Evolutionary conservation across 2,797 vertebrate genomes (phyloP), one percentile per base, ranked within the genome.

Genomic region (Anas bernieri): DNA sequence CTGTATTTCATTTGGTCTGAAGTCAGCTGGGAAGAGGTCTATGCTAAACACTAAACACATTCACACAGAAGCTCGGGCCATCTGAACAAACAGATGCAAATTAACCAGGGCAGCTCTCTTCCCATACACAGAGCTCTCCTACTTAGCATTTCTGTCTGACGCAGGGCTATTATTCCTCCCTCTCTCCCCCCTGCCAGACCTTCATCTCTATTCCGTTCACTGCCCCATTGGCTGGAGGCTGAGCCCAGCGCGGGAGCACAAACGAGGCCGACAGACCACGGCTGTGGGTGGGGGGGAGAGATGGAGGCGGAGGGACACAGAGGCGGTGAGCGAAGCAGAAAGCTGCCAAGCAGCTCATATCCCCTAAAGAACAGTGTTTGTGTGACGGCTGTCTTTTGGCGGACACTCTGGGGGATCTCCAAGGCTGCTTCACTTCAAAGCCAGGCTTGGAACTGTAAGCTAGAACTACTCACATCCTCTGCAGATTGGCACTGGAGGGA

Each of bases 211-310:
- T 37, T 55, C 33, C 0, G 7, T 41, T 58, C 0, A 0, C 83
- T 30, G 50, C 25, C 62, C 63, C 56, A 26, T 22, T 21, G 63
- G 64, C 26, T 50, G 56, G 26, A 45, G 41, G 35, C 1, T 62
- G 52, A 8, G 22, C 50, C 6, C 69, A 43, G n/a, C 11, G 5
- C 20, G 18, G 56, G 50, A 62, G 55, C 41, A 35, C 43, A 46
- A 5, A 5, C 6, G 6, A 8, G 48, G 46, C 69, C 58, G 37
- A 28, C 0, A 8, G 67, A 33, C 17, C 59, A 25, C 3, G 1
- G 5, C 28, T n/a, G 1, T 0, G 4, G 58, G 7, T 0, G 5
- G 2, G 3, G 31, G 12, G 33, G 4, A 74, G 69, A 68, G 59
- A 37, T 15, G 55, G 63, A 74, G 35, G 22, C 43, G 13, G 50